Evolutionary conservation across 2,113 vertebrate genomes (phyloP), one percentile per base, ranked within the genome.

Genomic region (Erythrocercus mccallii): DNA sequence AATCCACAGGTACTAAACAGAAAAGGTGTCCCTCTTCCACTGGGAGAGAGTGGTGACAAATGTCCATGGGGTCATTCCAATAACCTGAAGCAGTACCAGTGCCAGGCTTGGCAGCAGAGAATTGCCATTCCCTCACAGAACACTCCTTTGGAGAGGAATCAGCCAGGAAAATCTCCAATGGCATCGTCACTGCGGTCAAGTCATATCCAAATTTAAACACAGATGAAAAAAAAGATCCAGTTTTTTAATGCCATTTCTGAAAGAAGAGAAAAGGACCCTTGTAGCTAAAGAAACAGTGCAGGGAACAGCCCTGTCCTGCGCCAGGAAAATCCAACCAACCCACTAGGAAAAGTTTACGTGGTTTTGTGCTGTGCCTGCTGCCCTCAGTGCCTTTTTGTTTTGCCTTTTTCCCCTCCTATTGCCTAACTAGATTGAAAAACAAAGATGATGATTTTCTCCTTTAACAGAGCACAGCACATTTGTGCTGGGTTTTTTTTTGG

Each of bases 241-340:
- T 90, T 91, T 86, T 69, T 45, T 48, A 92, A 30, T 87, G 69
- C 68, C 66, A 79, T 51, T 90, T 91, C 51, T 37, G 27, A 65
- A 58, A 91, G 85, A 80, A 90, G 88, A 95, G 37, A 91, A 92
- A 91, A 94, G 74, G 40, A 82, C 50, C 71, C 95, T 88, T 94
- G 74, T 92, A 61, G 45, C 33, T 54, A 37, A 91, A 81, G 78
- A 64, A 91, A 61, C 5, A 62, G 50, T 1, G 4, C 47, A 87
- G 58, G 66, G 64, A 92, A 68, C 31, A 4, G 65, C 35, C 42
- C 44, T 0, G 0, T 45, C 82, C 73, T 24, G 57, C 0, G n/a
- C 64, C 91, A 95, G 85, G 86, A 90, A 92, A 87, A 89, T 91
- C 37, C 62, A 91, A 31, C 37, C 57, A 81, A 33, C 21, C 11